These are phyloP conservation scores for Ormyrus nitidulus DNA, from an alignment of 2,888 invertebrate species.

Conservation along the genomic window DNA sequence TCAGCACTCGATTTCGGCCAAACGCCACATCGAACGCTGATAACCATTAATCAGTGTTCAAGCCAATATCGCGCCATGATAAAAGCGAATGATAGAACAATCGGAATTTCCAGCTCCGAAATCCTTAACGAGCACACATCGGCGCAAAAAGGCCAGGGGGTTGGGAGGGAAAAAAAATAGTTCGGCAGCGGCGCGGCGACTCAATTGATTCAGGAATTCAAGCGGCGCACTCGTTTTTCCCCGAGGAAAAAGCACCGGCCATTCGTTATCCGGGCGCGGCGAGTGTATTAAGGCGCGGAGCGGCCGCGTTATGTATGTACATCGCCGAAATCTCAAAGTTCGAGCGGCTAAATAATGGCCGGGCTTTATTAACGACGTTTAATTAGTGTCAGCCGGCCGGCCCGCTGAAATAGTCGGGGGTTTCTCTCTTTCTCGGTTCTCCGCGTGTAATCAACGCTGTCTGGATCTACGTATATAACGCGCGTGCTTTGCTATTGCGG, in stretches of 20 bases:
- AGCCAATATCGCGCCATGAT: not conserved
- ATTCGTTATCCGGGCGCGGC: conserved; percentile 1
- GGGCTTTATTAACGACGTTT: conserved; percentile 69
- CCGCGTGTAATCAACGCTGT: not conserved
- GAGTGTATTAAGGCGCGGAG: conserved; percentile 2
- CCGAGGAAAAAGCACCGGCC: not conserved
- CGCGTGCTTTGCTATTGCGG: not conserved
- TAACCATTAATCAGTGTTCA: no score
- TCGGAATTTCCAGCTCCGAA: not conserved
- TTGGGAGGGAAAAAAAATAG: conserved; percentile 7
- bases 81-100: conserved; percentile 14
- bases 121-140: conserved; percentile 26
- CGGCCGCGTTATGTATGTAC: not conserved
- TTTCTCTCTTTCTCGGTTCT: not conserved
- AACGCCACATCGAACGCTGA: no score
- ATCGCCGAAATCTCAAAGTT: conserved; percentile 56
- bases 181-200: conserved; percentile 10
- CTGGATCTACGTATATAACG: no score
- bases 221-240: not conserved
- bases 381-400: conserved; percentile 65
- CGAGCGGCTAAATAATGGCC: conserved; percentile 62
- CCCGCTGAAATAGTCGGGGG: not conserved
- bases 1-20: no score
- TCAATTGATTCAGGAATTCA: conserved; percentile 36
- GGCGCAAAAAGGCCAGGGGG: not conserved